Evolutionary conservation across 37 sponge, comb jelly and placozoan species (phyloP), one percentile per base, ranked within the genome.

Genomic region (Petrosia ficiformis): DNA sequence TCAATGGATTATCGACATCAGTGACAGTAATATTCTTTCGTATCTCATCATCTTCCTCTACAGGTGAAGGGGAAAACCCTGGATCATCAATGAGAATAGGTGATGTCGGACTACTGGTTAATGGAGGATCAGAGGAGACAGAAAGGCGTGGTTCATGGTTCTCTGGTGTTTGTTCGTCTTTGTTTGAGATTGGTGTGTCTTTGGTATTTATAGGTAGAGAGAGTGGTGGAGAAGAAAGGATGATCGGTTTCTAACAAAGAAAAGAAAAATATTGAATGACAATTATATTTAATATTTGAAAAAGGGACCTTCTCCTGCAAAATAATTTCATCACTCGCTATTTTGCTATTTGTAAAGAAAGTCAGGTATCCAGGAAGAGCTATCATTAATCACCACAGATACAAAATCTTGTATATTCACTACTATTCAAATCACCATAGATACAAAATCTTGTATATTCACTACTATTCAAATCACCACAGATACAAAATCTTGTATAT

Each of bases 1-100:
- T 24, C n/a, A 26, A 5, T 6, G 63, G 25, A 5, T 26, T 22
- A 5, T n/a, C 5, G 28, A 29, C 63, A 6, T 26, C 28, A 24
- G n/a, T n/a, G 63, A n/a, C 28, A 29, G 11, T n/a, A 61, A 22
- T 24, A 5, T 11, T 61, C 28, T 61, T 11, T 61, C 28, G 6
- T 6, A 26, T 24, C 6, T n/a, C 28, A n/a, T 26, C 28, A 29
- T 61, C 63, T 61, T 61, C 5, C 5, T 61, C 63, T 5, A 26
- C 63, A 29, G 63, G 63, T n/a, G 26, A n/a, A n/a, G 63, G 63
- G n/a, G 63, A n/a, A 22, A n/a, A 61, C 11, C 28, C 28, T 26
- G 63, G 63, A 5, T 61, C 63, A 26, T 61, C 63, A 61, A 48
- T 48, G 54, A 14, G 54, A n/a, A 16, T 48, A 61, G 63, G 28